Evolutionary conservation across 2,113 vertebrate species (phyloP).

Genomic region (Thunnus thynnus): DNA sequence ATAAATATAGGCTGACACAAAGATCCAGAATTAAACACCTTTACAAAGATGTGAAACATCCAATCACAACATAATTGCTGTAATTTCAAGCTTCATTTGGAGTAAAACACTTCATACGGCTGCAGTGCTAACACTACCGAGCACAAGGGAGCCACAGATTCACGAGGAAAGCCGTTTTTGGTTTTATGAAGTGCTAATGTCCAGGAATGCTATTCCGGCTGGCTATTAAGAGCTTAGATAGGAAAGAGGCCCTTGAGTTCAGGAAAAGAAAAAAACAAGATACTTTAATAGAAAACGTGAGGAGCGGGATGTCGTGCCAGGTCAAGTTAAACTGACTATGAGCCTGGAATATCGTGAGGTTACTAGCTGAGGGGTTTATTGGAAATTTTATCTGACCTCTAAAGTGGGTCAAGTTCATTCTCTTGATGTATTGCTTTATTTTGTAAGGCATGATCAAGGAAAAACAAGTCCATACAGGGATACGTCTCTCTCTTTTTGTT

Average conservation of each 20-base stretch:
- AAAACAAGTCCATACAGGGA: background rate
- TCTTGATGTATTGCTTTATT: constrained; percentile 12
- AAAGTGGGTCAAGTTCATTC: background rate
- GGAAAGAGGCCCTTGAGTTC: constrained; percentile 57
- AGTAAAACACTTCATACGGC: background rate
- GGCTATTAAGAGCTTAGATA: constrained; percentile 61
- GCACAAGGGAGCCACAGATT: constrained; percentile 42
- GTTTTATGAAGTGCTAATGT: constrained; percentile 67
- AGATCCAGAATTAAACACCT: background rate
- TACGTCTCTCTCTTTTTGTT: background rate
- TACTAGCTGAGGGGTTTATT: background rate
- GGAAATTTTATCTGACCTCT: background rate
- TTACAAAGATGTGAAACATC: constrained; percentile 3
- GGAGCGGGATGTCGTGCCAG: constrained; percentile 19
- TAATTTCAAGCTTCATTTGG: constrained; percentile 32
- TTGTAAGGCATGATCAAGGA: constrained; percentile 15
- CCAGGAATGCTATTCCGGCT: constrained; percentile 45
- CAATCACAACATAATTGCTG: constrained; percentile 21
- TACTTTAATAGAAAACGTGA: constrained; percentile 17
- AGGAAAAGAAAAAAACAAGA: constrained; percentile 29
- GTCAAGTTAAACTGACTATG: constrained; percentile 9
- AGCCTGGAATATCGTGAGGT: background rate
- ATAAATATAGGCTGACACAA: constrained; percentile 11
- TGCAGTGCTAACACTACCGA: background rate
- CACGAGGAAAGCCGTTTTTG: constrained; percentile 15